These are phyloP conservation scores for Sylvietta virens DNA, from an alignment of 2,113 vertebrate genomes.

Conservation along the genomic window DNA sequence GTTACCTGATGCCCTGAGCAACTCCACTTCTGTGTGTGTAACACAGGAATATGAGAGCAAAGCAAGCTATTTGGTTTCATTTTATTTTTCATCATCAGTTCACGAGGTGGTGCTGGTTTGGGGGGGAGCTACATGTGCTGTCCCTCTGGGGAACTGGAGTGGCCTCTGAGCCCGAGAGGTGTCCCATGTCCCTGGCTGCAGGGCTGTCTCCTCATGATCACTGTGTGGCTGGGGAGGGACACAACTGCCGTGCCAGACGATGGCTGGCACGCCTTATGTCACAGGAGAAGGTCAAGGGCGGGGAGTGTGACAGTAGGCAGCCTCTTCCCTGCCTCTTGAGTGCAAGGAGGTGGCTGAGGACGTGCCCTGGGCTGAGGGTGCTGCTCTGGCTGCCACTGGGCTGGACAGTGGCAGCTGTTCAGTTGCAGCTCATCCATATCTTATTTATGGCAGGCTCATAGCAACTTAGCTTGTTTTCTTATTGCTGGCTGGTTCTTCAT, in stretches of 20 bases:
- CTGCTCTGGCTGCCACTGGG: not conserved
- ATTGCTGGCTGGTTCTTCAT: not conserved
- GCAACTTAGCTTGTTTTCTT: not conserved
- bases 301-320: not conserved
- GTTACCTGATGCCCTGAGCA: not conserved
- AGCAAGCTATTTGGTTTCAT: not conserved
- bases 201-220: fast-evolving
- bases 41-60: not conserved
- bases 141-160: not conserved
- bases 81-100: not conserved
- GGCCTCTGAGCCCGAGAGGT: not conserved
- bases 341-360: not conserved
- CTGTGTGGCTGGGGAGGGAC: fast-evolving
- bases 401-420: not conserved
- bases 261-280: not conserved
- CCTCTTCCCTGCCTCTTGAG: fast-evolving
- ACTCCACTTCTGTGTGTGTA: not conserved
- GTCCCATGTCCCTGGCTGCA: fast-evolving
- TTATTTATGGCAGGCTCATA: not conserved
- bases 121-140: not conserved
- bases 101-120: not conserved
- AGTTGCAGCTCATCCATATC: not conserved
- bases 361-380: not conserved
- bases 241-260: fast-evolving
- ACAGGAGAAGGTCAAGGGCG: not conserved